phyloP scores from a whole-genome alignment of 2,113 vertebrate species.

The Megaceryle torquata region DNA sequence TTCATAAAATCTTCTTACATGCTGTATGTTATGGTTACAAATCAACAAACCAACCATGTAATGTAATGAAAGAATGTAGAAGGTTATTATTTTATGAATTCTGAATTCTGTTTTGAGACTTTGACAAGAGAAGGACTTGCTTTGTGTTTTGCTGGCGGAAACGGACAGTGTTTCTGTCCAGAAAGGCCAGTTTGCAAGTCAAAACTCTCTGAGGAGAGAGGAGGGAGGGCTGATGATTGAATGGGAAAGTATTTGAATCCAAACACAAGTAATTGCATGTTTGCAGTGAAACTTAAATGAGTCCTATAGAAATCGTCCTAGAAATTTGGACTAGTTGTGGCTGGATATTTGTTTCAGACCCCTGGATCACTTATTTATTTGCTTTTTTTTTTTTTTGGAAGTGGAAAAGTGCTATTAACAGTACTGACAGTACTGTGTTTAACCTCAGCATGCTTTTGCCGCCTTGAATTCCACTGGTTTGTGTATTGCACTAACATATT shows the following conservation, averaged over 20 bases:
- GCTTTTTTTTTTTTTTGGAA: no score
- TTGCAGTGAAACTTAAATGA: neutral
- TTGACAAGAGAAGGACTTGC: neutral
- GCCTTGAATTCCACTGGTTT: neutral
- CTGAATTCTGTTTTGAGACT: neutral
- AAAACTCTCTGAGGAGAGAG: neutral
- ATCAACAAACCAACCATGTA: neutral
- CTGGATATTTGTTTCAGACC: no score
- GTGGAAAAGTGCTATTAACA: no score
- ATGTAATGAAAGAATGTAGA: accelerated
- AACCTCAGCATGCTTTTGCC: neutral
- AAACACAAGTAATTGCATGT: neutral
- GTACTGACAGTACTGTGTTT: no score
- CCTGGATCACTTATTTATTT: no score
- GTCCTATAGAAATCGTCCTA: neutral
- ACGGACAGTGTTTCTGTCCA: neutral
- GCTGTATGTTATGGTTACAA: neutral
- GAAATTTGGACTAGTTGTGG: no score
- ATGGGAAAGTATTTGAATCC: neutral
- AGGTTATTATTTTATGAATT: neutral
- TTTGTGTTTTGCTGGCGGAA: neutral
- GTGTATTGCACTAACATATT: neutral
- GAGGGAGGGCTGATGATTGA: neutral
- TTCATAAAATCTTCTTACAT: neutral
- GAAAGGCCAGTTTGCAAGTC: neutral